Conservation (phyloP, 2,113 vertebrate genomes). For the Pelobates fuscus region DNA sequence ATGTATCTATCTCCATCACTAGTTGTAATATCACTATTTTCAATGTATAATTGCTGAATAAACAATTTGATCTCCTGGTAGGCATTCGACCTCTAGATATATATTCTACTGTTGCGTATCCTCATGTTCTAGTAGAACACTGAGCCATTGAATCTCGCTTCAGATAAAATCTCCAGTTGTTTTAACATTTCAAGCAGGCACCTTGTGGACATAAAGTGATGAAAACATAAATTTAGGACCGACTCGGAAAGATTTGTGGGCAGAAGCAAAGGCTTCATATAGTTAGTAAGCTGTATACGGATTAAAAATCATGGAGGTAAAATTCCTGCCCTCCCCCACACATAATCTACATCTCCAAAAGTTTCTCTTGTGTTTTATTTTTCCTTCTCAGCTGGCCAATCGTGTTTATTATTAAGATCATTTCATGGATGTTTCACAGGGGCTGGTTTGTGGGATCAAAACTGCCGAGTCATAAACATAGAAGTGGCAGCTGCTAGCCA, state of each 20-base stretch:
- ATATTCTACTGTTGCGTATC: too few species aligned
- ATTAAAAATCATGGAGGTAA: background rate
- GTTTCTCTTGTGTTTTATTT: slow-evolving; percentile 33
- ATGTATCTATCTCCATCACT: too few species aligned
- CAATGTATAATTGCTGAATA: too few species aligned
- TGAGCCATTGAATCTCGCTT: background rate
- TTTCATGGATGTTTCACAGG: slow-evolving; percentile 43
- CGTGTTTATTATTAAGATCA: slow-evolving; percentile 32
- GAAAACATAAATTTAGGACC: background rate
- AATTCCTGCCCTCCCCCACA: background rate
- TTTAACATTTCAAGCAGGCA: background rate
- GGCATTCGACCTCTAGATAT: too few species aligned
- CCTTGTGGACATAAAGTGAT: background rate
- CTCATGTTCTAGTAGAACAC: background rate
- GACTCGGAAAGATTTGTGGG: background rate
- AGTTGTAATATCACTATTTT: too few species aligned
- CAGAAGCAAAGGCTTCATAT: background rate
- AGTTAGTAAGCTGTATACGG: background rate
- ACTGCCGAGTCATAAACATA: slow-evolving; percentile 46
- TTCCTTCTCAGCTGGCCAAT: slow-evolving; percentile 31
- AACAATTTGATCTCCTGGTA: too few species aligned
- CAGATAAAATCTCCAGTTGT: background rate
- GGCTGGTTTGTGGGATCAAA: slow-evolving; percentile 33
- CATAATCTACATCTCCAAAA: background rate
- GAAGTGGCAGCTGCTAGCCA: slow-evolving; percentile 43